Evolutionary conservation across 2,797 vertebrate genomes (phyloP).

Genomic region (Melanotaenia parkinsoni): DNA sequence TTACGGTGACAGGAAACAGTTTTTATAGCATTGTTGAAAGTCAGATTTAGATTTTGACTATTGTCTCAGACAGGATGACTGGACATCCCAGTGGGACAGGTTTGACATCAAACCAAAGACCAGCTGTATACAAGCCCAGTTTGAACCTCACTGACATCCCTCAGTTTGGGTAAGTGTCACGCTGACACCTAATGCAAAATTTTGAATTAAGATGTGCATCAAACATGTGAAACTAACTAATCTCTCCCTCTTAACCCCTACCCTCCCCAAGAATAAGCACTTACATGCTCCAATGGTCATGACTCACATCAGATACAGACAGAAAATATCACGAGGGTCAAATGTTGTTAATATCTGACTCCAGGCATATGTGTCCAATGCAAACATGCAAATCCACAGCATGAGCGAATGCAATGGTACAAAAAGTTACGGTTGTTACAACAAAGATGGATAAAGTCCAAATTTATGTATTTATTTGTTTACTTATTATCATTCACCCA

Average conservation of each 20-base stretch:
- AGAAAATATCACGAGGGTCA: too few species aligned
- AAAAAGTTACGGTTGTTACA: too few species aligned
- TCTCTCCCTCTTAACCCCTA: not conserved
- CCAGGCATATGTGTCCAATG: too few species aligned
- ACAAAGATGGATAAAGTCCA: too few species aligned
- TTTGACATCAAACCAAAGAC: slow-evolving; percentile 65
- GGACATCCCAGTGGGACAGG: slow-evolving; percentile 42
- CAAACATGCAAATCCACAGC: too few species aligned
- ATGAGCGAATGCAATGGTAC: too few species aligned
- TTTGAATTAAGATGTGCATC: not conserved
- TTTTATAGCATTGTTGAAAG: not conserved
- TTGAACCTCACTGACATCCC: slow-evolving; percentile 67
- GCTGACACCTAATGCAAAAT: too few species aligned
- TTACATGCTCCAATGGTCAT: not conserved
- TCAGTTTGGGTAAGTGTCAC: slow-evolving; percentile 61
- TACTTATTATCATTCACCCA: too few species aligned
- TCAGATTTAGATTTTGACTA: slow-evolving; percentile 12
- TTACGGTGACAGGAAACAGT: not conserved
- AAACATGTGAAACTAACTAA: not conserved
- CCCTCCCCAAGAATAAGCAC: not conserved
- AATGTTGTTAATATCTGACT: not conserved
- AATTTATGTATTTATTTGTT: too few species aligned
- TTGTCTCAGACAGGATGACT: slow-evolving; percentile 24
- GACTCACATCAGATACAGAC: not conserved
- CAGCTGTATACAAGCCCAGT: slow-evolving; percentile 57